phyloP scores from a whole-genome alignment of 2,888 invertebrate species.

The Stomorhina lunata region DNA sequence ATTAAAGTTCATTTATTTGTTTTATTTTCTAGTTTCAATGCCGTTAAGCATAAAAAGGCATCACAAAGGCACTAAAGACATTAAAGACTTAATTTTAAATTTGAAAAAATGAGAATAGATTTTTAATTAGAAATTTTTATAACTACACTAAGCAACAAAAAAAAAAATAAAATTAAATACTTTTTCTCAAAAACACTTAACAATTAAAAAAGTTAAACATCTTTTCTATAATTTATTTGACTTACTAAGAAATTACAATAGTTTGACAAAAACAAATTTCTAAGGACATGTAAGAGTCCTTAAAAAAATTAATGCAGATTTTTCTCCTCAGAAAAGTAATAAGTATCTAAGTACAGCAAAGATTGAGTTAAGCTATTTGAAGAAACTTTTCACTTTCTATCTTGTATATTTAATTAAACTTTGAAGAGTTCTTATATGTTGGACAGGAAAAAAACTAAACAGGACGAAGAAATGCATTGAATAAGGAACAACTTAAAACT shows the following conservation, averaged over 20 bases:
- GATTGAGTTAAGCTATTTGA: conserved; percentile 51
- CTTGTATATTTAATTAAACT: conserved; percentile 63
- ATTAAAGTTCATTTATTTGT: background rate
- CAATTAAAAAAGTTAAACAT: too few relatives aligned
- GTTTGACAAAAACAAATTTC: conserved; percentile 9
- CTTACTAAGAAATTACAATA: too few relatives aligned
- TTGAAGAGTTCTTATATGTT: conserved; percentile 39
- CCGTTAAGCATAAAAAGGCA: background rate
- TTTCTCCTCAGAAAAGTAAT: background rate
- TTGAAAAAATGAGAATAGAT: too few relatives aligned
- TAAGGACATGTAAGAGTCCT: conserved; percentile 33
- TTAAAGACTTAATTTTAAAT: background rate
- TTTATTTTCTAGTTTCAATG: background rate
- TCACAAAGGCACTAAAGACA: background rate
- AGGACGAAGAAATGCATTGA: conserved; percentile 1
- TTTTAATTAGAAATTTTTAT: too few relatives aligned
- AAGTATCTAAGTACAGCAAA: conserved; percentile 27
- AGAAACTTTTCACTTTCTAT: conserved; percentile 50
- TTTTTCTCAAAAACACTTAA: too few relatives aligned
- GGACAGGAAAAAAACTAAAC: conserved; percentile 1
- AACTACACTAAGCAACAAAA: too few relatives aligned
- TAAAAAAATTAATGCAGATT: background rate
- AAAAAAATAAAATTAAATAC: too few relatives aligned
- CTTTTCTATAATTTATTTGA: too few relatives aligned
- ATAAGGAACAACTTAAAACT: conserved; percentile 31